Evolutionary conservation across 2,888 invertebrate genomes (phyloP).

Genomic region (Furcula furcula): DNA sequence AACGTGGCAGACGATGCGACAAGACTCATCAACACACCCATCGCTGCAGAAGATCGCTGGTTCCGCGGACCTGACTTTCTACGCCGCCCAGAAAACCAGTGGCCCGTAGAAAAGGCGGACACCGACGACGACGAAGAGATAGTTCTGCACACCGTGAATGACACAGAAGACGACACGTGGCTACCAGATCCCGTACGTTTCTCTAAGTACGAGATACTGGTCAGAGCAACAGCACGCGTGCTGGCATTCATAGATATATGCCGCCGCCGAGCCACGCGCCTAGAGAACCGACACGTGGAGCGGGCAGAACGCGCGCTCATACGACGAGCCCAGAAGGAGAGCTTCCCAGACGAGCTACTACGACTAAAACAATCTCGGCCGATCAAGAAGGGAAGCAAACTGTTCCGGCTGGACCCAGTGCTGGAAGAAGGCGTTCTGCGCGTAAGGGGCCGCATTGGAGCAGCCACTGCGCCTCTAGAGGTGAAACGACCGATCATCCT

Average conservation of each 20-base stretch:
- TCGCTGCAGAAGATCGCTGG: not conserved
- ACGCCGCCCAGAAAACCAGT: not conserved
- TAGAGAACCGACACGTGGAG: not conserved
- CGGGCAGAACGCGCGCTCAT: not conserved
- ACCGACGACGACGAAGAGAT: too few species aligned
- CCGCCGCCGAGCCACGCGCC: not conserved
- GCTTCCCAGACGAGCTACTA: not conserved
- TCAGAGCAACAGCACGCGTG: conserved; percentile 1
- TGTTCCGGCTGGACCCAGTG: conserved; percentile 6
- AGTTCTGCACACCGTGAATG: too few species aligned
- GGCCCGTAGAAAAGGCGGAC: not conserved
- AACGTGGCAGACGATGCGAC: conserved; percentile 3
- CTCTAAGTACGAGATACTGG: not conserved
- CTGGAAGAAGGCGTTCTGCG: conserved; percentile 6
- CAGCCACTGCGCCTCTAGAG: not conserved
- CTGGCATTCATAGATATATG: conserved; percentile 1
- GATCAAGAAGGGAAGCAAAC: not conserved
- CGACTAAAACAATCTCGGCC: conserved; percentile 3
- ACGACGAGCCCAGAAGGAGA: not conserved
- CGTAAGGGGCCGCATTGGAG: not conserved
- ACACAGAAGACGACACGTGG: too few species aligned
- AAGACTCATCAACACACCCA: not conserved
- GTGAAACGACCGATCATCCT: not conserved
- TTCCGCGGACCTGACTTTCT: not conserved
- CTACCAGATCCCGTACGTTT: too few species aligned